Evolutionary conservation across 2,888 invertebrate genomes (phyloP), one percentile per base, ranked within the genome.

Genomic region (Gandaritis pyraliata): DNA sequence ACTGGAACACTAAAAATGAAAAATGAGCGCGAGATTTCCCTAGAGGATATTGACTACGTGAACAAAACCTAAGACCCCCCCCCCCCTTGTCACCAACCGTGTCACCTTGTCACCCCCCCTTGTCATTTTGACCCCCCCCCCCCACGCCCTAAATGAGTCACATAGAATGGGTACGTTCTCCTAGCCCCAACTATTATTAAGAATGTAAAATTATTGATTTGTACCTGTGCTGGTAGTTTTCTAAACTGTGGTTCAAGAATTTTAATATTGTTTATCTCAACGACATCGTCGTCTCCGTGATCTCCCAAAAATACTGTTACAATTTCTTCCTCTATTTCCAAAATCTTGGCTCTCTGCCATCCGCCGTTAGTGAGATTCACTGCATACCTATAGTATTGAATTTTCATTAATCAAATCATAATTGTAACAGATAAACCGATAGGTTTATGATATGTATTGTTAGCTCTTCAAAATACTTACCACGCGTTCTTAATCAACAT

Each of bases 231-330:
- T 13, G 96, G 94, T 18, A 96, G 83, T 53, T 82, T 84, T 11
- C 94, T 92, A 75, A 96, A 97, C 64, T 94, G 93, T 0, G 94
- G 90, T 62, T 94, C 94, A 52, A 95, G 90, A 29, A 93, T 90
- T 70, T 93, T 94, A 29, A 97, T 88, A 62, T 93, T 88, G 29
- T 88, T 80, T 11, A 93, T 83, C 4, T 86, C 72, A 23, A 95
- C 93, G 13, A 83, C 80, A 49, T 94, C 94, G 65, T 94, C 95
- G 69, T 96, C 96, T 0, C 97, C 97, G 68, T 94, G 94, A 82
- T 97, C 97, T 10, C 97, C 95, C 65, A 96, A 94, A 71, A 95
- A 95, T 55, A 95, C 95, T 10, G 88, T 80, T 1, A 90, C 93
- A 30, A 86, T 85, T 0, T 90, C 84, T 18, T 88, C 90, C 30